Base-by-base conservation (phyloP, 2,888 invertebrate genomes). In the Globia sparganii region DNA sequence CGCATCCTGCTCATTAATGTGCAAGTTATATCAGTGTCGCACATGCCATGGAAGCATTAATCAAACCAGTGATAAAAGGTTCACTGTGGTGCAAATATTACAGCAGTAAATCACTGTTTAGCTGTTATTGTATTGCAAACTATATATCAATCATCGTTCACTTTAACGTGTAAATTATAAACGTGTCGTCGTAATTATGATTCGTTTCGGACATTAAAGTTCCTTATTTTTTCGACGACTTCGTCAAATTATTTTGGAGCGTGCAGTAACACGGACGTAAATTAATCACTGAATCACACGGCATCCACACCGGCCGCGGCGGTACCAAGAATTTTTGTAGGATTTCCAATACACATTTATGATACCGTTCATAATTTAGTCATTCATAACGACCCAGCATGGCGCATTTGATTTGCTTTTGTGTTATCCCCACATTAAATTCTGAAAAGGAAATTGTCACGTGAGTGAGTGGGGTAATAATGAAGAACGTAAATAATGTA, bases 1-100 rank as follows among this genome's bases (percentile, higher is more conserved):
- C 87, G 90, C 89, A 90, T 91, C 91, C 91, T 92, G 91, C 89
- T 91, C 91, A 92, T 91, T 93, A 92, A 86, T 88, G 90, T 86
- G 81, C 85, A 81, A 86, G 86, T 87, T 87, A 86, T 92, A 93
- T 92, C 91, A 90, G 88, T 88, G 90, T 91, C 91, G 87, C 91
- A 91, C 92, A 93, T 92, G 91, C 92, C 91, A 91, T 92, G 92
- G 92, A 92, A 90, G 89, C 95, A 95, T 96, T 92, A 94, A 96
- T 96, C 95, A 95, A 88, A 89, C 74, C 70, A 87, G 84, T 92
- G 95, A 96, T 96, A 96, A 94, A 91, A 91, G 90, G 90, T 91
- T 91, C 91, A 91, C 86, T 91, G 89, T 87, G 77, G 92, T 93
- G 94, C 93, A 93, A 93, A 94, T 93, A 92, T 91, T 84, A 86